Conservation (phyloP, 2,113 vertebrate genomes). For the Struthio camelus region DNA sequence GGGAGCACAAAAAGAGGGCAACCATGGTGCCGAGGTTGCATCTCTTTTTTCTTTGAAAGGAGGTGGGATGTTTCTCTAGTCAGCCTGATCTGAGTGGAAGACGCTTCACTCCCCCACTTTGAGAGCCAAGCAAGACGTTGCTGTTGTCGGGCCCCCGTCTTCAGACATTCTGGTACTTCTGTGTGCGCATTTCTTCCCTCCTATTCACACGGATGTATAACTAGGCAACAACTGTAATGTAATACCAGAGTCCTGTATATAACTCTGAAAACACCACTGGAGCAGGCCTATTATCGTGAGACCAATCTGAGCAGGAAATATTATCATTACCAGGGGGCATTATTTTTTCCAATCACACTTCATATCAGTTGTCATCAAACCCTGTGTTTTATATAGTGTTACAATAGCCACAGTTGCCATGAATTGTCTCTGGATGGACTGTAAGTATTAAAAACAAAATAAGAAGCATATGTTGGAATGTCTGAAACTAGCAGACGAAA, state of each 20-base stretch:
- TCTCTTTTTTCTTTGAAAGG: not conserved
- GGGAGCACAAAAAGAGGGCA: rapidly evolving
- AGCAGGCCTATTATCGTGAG: slow-evolving; percentile 66
- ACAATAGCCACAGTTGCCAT: slow-evolving; percentile 68
- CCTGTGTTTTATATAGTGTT: slow-evolving; percentile 71
- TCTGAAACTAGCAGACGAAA: slow-evolving; percentile 69
- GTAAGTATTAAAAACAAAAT: slow-evolving; percentile 72
- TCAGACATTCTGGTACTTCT: slow-evolving; percentile 18
- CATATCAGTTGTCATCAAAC: slow-evolving; percentile 72
- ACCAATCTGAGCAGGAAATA: slow-evolving; percentile 71
- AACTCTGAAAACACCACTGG: slow-evolving; percentile 56
- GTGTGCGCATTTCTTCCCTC: not conserved
- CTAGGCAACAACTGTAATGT: slow-evolving; percentile 64
- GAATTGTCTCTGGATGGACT: slow-evolving; percentile 71
- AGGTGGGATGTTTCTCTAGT: not conserved
- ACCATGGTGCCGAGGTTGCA: not conserved
- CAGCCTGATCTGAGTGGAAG: rapidly evolving
- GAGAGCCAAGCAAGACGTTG: not conserved
- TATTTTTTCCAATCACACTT: slow-evolving; percentile 72
- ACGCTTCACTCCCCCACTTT: rapidly evolving
- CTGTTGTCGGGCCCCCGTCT: not conserved
- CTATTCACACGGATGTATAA: slow-evolving; percentile 55
- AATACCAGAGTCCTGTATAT: slow-evolving; percentile 61
- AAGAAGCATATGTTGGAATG: slow-evolving; percentile 70
- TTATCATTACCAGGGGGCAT: slow-evolving; percentile 71